Conservation (phyloP, 2,888 invertebrate species). For the Eupeodes latifasciatus region DNA sequence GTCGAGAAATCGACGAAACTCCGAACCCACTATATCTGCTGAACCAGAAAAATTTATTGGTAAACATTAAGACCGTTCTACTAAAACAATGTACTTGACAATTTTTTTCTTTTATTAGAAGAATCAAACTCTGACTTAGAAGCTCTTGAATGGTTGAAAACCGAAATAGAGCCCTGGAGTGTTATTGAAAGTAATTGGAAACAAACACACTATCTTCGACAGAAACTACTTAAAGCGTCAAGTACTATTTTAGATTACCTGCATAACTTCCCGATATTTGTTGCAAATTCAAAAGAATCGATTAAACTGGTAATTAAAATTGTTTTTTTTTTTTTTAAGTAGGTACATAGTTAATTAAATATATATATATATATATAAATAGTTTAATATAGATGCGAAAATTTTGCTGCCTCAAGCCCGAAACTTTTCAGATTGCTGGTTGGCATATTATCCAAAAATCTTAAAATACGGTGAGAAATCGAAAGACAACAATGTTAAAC, state of each 20-base stretch:
- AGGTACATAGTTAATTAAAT: neutral
- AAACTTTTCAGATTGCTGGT: slow-evolving; percentile 9
- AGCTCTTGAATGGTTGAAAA: slow-evolving; percentile 21
- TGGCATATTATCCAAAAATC: slow-evolving; percentile 20
- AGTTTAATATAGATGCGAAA: neutral
- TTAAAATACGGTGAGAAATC: slow-evolving; percentile 12
- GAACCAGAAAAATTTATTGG: slow-evolving; percentile 1
- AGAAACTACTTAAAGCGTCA: slow-evolving; percentile 2
- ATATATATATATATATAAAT: neutral
- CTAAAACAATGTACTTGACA: slow-evolving; percentile 1
- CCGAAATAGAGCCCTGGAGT: slow-evolving; percentile 1
- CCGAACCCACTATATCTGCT: neutral
- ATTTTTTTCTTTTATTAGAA: neutral
- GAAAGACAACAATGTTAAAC: slow-evolving; percentile 26
- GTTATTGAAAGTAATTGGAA: slow-evolving; percentile 3
- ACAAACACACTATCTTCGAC: neutral
- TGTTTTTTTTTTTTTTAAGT: neutral
- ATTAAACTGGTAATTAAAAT: slow-evolving; percentile 21
- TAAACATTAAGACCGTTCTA: slow-evolving; percentile 13
- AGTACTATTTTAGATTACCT: slow-evolving; percentile 27
- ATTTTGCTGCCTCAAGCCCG: neutral
- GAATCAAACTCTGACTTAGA: neutral
- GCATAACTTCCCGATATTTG: slow-evolving; percentile 21
- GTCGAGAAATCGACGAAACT: neutral
- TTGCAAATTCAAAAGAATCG: slow-evolving; percentile 8